Evolutionary conservation across 2,797 vertebrate genomes (phyloP).

Genomic region (Loris lydekkerianus): DNA sequence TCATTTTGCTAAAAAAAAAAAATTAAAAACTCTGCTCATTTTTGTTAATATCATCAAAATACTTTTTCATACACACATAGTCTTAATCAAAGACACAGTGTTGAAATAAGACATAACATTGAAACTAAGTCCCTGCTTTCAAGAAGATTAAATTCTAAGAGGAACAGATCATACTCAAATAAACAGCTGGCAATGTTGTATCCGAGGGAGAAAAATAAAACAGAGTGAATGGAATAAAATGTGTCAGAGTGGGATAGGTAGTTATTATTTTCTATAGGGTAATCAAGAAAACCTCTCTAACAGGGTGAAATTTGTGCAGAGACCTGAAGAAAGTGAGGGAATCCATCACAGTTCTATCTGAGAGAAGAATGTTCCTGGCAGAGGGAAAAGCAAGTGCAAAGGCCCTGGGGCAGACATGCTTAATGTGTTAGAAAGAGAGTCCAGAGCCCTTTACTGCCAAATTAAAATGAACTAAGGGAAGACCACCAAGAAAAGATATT

Average conservation of each 20-base stretch:
- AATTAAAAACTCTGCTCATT: neutral
- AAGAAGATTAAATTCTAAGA: neutral
- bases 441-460: neutral
- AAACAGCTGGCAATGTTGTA: neutral
- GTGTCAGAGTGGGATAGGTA: neutral
- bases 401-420: neutral
- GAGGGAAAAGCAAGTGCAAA: neutral
- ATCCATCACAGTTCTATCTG: neutral
- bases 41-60: neutral
- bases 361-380: neutral
- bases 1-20: conserved; percentile 35
- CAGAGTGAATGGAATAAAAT: neutral
- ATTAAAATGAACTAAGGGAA: neutral
- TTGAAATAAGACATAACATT: neutral
- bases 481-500: neutral
- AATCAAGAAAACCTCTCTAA: neutral
- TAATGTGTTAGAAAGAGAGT: neutral
- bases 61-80: neutral
- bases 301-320: neutral
- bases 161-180: neutral
- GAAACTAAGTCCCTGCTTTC: neutral
- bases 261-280: neutral
- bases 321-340: neutral
- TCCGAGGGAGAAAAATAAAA: neutral
- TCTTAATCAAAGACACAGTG: neutral